These are phyloP conservation scores for Habropoda laboriosa DNA, from an alignment of 1,140 invertebrate genomes.

Conservation along the genomic window DNA sequence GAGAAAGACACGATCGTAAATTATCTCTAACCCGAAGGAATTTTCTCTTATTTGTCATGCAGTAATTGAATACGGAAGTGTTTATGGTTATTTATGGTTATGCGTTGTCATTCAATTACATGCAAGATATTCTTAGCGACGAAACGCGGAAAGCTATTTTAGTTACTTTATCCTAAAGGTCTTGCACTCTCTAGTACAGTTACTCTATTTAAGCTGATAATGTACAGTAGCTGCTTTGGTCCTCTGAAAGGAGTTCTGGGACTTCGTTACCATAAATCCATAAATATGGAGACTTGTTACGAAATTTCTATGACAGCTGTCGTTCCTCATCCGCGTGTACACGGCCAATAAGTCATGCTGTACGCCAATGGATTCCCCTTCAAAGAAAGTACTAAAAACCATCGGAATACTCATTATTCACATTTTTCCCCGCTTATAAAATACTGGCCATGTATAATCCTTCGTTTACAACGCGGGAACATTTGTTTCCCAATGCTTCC, in stretches of 20 bases:
- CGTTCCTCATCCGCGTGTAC: background rate
- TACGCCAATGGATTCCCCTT: too few relatives aligned
- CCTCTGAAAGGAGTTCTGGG: background rate
- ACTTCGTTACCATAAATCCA: slow-evolving; percentile 23
- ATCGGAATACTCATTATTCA: slow-evolving; percentile 5
- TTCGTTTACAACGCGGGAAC: too few relatives aligned
- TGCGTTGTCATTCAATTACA: background rate
- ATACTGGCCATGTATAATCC: too few relatives aligned
- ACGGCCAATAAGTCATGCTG: background rate
- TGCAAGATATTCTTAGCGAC: background rate
- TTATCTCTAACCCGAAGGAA: too few relatives aligned
- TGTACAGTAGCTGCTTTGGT: background rate
- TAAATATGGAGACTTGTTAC: slow-evolving; percentile 24
- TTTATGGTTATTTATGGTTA: too few relatives aligned
- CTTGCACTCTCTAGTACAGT: background rate
- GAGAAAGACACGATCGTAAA: too few relatives aligned
- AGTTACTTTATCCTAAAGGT: background rate
- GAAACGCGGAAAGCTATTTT: background rate
- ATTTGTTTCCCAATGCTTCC: too few relatives aligned
- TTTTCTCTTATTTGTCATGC: too few relatives aligned
- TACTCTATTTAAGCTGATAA: background rate
- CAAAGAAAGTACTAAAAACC: background rate
- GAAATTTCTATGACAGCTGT: background rate
- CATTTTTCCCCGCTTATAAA: background rate
- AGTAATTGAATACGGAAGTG: too few relatives aligned